These are phyloP conservation scores for Neomorphus geoffroyi DNA, from an alignment of 2,797 vertebrate species.

Conservation along the genomic window DNA sequence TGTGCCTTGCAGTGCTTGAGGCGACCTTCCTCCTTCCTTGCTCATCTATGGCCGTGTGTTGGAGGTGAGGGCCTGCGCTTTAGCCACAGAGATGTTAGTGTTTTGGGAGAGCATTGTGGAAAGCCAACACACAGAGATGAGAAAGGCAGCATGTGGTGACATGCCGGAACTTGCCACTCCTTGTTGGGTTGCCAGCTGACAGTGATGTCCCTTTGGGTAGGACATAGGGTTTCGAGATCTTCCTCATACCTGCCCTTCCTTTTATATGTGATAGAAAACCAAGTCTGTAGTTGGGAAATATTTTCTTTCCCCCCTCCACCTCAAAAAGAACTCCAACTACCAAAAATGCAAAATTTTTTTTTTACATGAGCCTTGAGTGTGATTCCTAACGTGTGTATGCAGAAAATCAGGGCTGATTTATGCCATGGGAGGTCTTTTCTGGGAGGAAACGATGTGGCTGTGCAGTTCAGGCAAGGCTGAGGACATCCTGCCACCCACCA, in stretches of 20 bases:
- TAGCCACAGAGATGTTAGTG: fast-evolving
- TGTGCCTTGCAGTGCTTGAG: fast-evolving
- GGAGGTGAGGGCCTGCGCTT: neutral
- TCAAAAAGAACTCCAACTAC: neutral
- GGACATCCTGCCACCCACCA: neutral
- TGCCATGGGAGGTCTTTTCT: neutral
- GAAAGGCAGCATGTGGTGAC: neutral
- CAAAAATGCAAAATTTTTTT: neutral
- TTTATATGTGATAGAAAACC: neutral
- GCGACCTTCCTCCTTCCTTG: neutral
- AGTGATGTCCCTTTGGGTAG: neutral
- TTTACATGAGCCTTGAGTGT: fast-evolving
- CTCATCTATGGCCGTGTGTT: fast-evolving
- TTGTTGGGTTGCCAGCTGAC: neutral
- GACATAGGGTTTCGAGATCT: fast-evolving
- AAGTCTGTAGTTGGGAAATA: neutral
- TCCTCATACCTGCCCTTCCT: neutral
- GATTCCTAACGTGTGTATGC: neutral
- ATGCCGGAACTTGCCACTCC: fast-evolving
- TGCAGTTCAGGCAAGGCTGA: neutral
- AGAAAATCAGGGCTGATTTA: neutral
- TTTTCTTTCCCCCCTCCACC: neutral
- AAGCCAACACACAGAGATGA: neutral
- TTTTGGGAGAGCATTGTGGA: neutral
- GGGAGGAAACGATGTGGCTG: neutral